These are phyloP conservation scores for Acrossocheilus wenchowensis DNA, from an alignment of 2,797 vertebrate species.

Conservation along the genomic window DNA sequence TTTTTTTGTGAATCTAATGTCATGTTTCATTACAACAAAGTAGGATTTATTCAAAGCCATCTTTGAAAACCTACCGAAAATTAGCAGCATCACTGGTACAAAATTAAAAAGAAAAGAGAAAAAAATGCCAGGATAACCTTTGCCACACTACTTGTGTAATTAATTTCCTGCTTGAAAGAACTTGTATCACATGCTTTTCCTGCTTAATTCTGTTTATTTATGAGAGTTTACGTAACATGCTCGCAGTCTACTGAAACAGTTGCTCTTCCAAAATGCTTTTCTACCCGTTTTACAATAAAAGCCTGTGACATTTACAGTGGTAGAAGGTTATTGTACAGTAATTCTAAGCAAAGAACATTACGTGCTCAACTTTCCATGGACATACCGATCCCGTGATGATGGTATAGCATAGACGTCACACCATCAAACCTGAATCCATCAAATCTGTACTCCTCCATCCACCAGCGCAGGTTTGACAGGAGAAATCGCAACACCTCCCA, in stretches of 20 bases:
- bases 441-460: conserved; percentile 94
- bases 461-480: conserved; percentile 96
- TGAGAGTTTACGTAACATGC: conserved; percentile 35
- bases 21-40: conserved; percentile 2
- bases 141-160: conserved; percentile 42
- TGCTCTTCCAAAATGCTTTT: background rate
- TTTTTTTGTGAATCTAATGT: background rate
- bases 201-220: conserved; percentile 13
- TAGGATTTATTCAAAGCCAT: background rate
- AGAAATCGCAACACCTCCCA: conserved; percentile 98
- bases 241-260: background rate
- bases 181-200: conserved; percentile 34
- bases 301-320: conserved; percentile 22
- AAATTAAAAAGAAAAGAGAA: background rate
- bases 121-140: conserved; percentile 27
- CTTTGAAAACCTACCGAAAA: conserved; percentile 2
- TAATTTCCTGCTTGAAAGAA: conserved; percentile 50
- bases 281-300: background rate
- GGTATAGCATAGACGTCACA: conserved; percentile 95
- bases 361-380: background rate
- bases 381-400: conserved; percentile 93
- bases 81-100: background rate
- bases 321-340: background rate
- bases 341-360: background rate
- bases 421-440: conserved; percentile 98